A percentile compares a stretch with the other conserved stretches of the same genome.
phyloP scores from a whole-genome alignment of 2,797 vertebrate genomes.

The Micromesistius poutassou region DNA sequence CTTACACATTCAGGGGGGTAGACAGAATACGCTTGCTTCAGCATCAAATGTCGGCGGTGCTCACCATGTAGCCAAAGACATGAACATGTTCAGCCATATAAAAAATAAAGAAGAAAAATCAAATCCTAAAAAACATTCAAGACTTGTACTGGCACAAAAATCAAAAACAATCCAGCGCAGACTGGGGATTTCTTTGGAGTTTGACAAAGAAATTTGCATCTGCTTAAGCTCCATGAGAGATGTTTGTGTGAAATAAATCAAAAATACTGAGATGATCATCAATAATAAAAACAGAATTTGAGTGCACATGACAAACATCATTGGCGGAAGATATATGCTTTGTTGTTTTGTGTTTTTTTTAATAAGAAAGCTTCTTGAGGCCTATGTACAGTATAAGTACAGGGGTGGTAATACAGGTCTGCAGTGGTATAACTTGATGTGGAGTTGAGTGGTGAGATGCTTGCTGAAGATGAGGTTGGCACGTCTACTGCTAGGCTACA shows the following conservation, averaged over 20 bases:
- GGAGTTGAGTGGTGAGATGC: constrained; percentile 68
- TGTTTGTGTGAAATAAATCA: constrained; percentile 28
- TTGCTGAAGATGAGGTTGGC: constrained; percentile 77
- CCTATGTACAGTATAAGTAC: constrained; percentile 78
- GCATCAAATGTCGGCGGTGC: constrained; percentile 38
- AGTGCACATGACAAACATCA: constrained; percentile 65
- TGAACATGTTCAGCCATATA: constrained; percentile 32
- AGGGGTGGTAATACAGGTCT: constrained; percentile 68
- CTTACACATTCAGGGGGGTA: constrained; percentile 56
- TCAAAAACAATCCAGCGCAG: constrained; percentile 24
- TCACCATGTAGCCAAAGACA: constrained; percentile 21
- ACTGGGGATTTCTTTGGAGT: constrained; percentile 38
- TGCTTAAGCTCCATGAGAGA: constrained; percentile 11
- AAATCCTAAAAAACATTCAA: constrained; percentile 43
- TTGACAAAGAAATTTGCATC: constrained; percentile 21
- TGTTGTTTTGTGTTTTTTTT: constrained; percentile 36
- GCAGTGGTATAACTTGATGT: constrained; percentile 66
- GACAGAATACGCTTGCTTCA: constrained; percentile 51
- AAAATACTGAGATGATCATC: constrained; percentile 52
- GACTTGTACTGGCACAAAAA: constrained; percentile 49
- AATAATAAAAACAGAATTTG: constrained; percentile 55
- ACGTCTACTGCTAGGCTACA: constrained; percentile 85
- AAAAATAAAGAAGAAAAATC: constrained; percentile 16
- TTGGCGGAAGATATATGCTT: constrained; percentile 63
- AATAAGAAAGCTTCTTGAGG: constrained; percentile 74